phyloP scores from a whole-genome alignment of 1,140 invertebrate species.

The Pentalonia nigronervosa region DNA sequence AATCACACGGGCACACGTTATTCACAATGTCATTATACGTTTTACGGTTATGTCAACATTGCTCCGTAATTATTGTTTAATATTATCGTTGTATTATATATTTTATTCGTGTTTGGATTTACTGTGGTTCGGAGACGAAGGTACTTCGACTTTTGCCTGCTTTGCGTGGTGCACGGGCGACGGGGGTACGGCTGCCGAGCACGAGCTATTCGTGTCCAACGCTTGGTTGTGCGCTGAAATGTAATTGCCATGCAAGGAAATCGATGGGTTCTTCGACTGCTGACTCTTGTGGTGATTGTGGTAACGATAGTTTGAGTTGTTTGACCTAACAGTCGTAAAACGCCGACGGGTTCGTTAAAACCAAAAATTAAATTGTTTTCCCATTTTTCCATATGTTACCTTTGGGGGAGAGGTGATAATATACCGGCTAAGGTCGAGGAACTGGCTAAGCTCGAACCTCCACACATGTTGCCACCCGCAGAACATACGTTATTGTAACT shows the following conservation, averaged over 20 bases:
- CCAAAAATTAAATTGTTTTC: neutral
- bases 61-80: neutral
- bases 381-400: constrained; percentile 18
- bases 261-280: neutral
- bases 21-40: neutral
- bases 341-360: neutral
- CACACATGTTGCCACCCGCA: neutral
- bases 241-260: constrained; percentile 13
- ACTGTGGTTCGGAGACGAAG: constrained; percentile 59
- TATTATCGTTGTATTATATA: neutral
- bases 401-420: constrained; percentile 55
- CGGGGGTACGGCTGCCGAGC: constrained; percentile 44
- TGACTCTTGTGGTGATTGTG: constrained; percentile 37
- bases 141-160: constrained; percentile 38
- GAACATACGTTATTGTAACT: constrained; percentile 50
- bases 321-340: constrained; percentile 20
- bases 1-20: neutral
- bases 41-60: neutral
- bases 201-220: neutral
- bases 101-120: neutral
- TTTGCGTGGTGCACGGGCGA: constrained; percentile 57
- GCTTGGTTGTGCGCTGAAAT: constrained; percentile 21
- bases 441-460: constrained; percentile 12
- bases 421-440: constrained; percentile 57
- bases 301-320: constrained; percentile 47